Conservation (phyloP, 1,140 invertebrate genomes). For the Solen grandis region DNA sequence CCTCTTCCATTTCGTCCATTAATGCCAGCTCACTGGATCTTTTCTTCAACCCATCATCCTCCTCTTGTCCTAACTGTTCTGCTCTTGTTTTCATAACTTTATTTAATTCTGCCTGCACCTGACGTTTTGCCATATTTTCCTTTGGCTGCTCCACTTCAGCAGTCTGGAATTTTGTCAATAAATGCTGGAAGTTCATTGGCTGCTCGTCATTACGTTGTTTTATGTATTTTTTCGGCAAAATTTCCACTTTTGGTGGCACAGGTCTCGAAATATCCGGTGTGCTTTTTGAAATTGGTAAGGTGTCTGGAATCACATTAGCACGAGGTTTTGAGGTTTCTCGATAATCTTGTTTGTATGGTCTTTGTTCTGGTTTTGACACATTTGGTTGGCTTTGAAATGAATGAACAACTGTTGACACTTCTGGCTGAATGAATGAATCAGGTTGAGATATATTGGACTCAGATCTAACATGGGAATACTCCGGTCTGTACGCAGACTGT, state of each 20-base stretch:
- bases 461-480: no score
- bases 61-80: slow-evolving; percentile 30
- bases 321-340: not conserved
- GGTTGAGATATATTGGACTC: not conserved
- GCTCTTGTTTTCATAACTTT: slow-evolving; percentile 34
- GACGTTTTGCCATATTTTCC: slow-evolving; percentile 29
- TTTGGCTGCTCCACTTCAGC: slow-evolving; percentile 21
- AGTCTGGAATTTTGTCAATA: slow-evolving; percentile 53
- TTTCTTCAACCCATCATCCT: slow-evolving; percentile 20
- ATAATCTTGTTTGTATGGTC: no score
- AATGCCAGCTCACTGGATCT: not conserved
- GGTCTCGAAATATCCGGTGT: slow-evolving; percentile 11
- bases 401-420: slow-evolving; percentile 6
- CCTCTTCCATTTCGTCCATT: slow-evolving; percentile 36
- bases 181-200: slow-evolving; percentile 43
- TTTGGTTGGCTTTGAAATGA: not conserved
- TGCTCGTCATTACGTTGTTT: slow-evolving; percentile 30
- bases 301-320: slow-evolving; percentile 33
- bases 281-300: slow-evolving; percentile 43
- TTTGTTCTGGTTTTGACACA: not conserved
- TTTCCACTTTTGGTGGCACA: slow-evolving; percentile 34
- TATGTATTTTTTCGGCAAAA: slow-evolving; percentile 34
- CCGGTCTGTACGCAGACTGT: not conserved
- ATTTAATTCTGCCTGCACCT: slow-evolving; percentile 35
- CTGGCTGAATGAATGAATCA: not conserved